Evolutionary conservation across 2,113 vertebrate genomes (phyloP).

Genomic region (Notothenia rossii): DNA sequence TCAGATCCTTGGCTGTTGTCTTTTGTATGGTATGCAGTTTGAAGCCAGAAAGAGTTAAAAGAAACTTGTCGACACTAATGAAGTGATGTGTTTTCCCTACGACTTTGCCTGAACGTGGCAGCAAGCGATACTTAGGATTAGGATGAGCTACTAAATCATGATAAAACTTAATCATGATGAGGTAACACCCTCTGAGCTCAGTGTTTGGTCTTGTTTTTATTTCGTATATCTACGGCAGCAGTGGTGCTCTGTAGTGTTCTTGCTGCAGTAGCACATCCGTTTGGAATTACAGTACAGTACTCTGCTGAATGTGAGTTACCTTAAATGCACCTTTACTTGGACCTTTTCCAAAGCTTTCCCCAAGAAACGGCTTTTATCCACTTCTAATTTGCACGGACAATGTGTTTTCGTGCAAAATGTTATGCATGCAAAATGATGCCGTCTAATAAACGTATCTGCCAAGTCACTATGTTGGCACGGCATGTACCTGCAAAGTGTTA

Average conservation of each 20-base stretch:
- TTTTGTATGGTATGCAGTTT: conserved; percentile 71
- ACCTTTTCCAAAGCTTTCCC: neutral
- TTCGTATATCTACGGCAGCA: neutral
- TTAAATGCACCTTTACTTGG: neutral
- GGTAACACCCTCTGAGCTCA: conserved; percentile 3
- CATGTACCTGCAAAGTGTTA: neutral
- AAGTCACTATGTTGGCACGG: neutral
- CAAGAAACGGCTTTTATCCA: neutral
- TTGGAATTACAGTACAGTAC: conserved; percentile 5
- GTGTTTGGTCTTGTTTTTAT: conserved; percentile 15
- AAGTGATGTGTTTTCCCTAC: conserved; percentile 26
- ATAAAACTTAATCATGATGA: conserved; percentile 21
- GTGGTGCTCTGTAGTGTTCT: neutral
- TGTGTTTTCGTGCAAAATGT: neutral
- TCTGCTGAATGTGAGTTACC: neutral
- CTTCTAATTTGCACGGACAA: neutral
- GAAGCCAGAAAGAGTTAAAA: conserved; percentile 67
- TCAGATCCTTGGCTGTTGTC: conserved; percentile 75
- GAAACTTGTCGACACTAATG: conserved; percentile 63
- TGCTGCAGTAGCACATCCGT: conserved; percentile 23
- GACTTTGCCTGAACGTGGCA: conserved; percentile 13
- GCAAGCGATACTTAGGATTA: neutral
- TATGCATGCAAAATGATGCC: neutral
- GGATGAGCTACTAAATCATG: conserved; percentile 24
- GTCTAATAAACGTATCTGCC: neutral